phyloP scores from a whole-genome alignment of 2,888 invertebrate species.

The Acanthosepion lycidas region DNA sequence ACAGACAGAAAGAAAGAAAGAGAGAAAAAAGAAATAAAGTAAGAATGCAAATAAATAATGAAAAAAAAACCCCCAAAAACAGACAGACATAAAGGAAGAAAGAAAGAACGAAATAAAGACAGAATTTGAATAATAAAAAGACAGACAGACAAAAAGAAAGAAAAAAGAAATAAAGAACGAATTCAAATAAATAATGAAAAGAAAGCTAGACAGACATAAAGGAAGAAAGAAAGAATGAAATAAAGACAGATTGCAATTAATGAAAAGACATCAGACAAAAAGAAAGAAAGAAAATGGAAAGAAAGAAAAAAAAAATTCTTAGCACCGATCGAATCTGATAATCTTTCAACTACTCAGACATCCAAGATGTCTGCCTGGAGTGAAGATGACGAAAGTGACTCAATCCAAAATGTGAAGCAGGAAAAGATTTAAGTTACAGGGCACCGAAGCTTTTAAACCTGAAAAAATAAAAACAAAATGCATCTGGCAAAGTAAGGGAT shows the following conservation, averaged over 20 bases:
- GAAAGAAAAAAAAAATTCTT: background rate
- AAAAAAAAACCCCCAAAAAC: no score
- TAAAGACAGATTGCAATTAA: background rate
- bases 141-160: background rate
- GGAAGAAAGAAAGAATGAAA: no score
- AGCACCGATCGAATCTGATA: conserved; percentile 12
- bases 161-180: background rate
- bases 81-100: no score
- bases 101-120: background rate
- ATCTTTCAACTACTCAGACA: background rate
- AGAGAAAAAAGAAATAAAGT: no score
- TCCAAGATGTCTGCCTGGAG: background rate
- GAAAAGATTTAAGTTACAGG: background rate
- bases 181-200: background rate
- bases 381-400: background rate
- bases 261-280: background rate
- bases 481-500: background rate
- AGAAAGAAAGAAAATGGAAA: background rate
- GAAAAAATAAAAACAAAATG: background rate
- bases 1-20: no score
- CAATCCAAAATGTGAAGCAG: background rate
- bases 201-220: background rate
- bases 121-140: background rate
- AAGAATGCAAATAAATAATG: no score
- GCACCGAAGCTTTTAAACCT: background rate